Conservation (phyloP, 1,140 invertebrate genomes). For the Drosophila murphyi region DNA sequence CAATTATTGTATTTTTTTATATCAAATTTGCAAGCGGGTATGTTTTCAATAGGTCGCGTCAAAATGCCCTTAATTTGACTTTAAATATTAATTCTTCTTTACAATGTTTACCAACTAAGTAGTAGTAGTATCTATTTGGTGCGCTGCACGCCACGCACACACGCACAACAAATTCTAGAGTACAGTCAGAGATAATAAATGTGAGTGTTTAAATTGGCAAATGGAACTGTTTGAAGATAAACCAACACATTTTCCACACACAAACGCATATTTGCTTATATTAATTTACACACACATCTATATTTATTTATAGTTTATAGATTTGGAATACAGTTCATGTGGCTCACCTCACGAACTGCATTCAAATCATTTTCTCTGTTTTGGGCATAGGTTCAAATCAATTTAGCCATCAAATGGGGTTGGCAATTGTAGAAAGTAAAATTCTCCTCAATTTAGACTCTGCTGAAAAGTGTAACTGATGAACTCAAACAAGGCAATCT, state of each 20-base stretch:
- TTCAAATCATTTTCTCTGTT: too few relatives aligned
- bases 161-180: conserved; percentile 26
- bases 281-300: not conserved
- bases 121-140: conserved; percentile 47
- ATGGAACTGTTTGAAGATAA: not conserved
- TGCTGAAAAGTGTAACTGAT: not conserved
- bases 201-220: conserved; percentile 31
- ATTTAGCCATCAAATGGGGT: too few relatives aligned
- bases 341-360: too few relatives aligned
- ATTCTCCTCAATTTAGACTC: too few relatives aligned
- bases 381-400: too few relatives aligned
- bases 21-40: conserved; percentile 61
- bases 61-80: conserved; percentile 79
- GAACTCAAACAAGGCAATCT: too few relatives aligned
- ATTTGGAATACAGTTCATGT: too few relatives aligned
- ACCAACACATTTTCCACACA: too few relatives aligned
- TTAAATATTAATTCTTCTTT: conserved; percentile 66
- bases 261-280: not conserved
- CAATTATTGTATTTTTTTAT: not conserved
- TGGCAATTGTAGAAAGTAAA: too few relatives aligned
- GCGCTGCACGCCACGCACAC: conserved; percentile 41
- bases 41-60: conserved; percentile 24
- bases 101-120: conserved; percentile 57
- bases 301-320: not conserved
- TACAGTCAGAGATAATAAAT: conserved; percentile 37